These are phyloP conservation scores for Gouania willdenowi DNA, from an alignment of 2,797 vertebrate species.

Conservation along the genomic window DNA sequence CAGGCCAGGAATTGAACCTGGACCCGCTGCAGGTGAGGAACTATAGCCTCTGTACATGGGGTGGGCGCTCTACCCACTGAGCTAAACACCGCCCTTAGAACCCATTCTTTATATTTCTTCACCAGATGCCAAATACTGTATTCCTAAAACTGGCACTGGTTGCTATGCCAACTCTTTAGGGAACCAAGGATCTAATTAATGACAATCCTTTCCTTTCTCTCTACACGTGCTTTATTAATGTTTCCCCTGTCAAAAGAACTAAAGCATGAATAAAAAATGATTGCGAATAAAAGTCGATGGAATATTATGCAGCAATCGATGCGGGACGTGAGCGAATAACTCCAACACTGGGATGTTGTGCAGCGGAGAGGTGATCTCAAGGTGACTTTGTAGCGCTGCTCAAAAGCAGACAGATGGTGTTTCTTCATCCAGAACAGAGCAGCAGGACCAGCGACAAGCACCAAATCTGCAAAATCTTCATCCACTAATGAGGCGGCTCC, in stretches of 20 bases:
- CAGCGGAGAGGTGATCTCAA: conserved; percentile 40
- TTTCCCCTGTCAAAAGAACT: background rate
- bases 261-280: background rate
- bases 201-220: background rate
- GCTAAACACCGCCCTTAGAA: too few species aligned
- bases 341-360: conserved; percentile 8
- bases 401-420: conserved; percentile 39
- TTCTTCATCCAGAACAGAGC: conserved; percentile 19
- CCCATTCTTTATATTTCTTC: too few species aligned
- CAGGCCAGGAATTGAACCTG: too few species aligned
- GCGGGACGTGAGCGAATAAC: conserved; percentile 1
- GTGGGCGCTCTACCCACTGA: too few species aligned
- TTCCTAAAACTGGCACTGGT: too few species aligned
- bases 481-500: conserved; percentile 1
- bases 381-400: conserved; percentile 32
- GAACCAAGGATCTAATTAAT: conserved; percentile 17
- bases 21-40: too few species aligned
- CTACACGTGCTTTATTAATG: too few species aligned
- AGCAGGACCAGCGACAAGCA: conserved; percentile 5
- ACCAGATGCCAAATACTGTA: too few species aligned
- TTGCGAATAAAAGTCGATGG: background rate
- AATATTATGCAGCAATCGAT: too few species aligned
- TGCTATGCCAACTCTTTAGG: conserved; percentile 7
- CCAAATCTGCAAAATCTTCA: conserved; percentile 8
- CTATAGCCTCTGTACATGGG: too few species aligned